Conservation (phyloP, 2,113 vertebrate genomes). For the Leptobrachium leishanense region DNA sequence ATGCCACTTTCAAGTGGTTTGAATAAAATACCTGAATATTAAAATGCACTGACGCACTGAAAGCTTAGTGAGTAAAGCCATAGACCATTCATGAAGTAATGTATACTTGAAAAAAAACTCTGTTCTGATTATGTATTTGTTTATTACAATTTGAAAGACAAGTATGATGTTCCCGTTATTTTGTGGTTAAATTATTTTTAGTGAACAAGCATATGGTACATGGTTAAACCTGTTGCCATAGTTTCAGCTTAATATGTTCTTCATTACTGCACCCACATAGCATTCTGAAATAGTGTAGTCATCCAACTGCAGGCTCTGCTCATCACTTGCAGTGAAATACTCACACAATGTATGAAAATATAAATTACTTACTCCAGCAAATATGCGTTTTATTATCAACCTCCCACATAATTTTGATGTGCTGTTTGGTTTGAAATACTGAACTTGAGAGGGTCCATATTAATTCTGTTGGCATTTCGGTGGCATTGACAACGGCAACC, state of each 20-base stretch:
- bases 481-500: too few species aligned
- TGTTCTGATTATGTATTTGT: too few species aligned
- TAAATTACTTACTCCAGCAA: slow-evolving; percentile 19
- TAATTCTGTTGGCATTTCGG: too few species aligned
- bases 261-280: slow-evolving; percentile 30
- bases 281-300: slow-evolving; percentile 13
- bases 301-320: slow-evolving; percentile 15
- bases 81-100: too few species aligned
- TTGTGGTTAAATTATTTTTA: not conserved
- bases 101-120: too few species aligned
- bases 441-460: too few species aligned
- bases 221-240: slow-evolving; percentile 15
- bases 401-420: not conserved
- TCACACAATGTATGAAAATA: slow-evolving; percentile 13
- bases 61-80: too few species aligned
- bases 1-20: too few species aligned
- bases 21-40: too few species aligned
- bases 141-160: too few species aligned
- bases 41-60: too few species aligned
- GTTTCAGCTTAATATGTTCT: slow-evolving; percentile 28
- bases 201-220: slow-evolving; percentile 18
- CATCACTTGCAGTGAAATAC: slow-evolving; percentile 6
- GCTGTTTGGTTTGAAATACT: not conserved
- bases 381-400: slow-evolving; percentile 33
- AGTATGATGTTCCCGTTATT: not conserved